Evolutionary conservation across 2,113 vertebrate species (phyloP), one percentile per base, ranked within the genome.

Genomic region (Salvelinus alpinus): DNA sequence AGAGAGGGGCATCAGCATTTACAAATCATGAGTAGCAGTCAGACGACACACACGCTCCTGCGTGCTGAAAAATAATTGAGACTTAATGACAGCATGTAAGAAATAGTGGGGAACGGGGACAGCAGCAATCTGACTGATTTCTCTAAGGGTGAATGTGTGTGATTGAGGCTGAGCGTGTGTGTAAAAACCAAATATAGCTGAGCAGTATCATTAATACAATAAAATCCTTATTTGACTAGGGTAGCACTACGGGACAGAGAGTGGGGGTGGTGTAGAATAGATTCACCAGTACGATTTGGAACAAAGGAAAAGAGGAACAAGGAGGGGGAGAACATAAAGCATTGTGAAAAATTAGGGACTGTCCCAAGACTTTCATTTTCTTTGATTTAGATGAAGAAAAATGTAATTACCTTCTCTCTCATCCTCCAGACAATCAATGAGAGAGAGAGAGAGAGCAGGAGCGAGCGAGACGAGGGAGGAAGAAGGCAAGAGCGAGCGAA

Each of bases 341-440:
- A 71, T 38, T 9, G 12, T 51, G 47, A 69, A 73, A 72, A 34
- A 34, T 16, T 20, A 47, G 34, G 71, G 66, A 78, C 54, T 12
- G 8, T 82, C 77, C 57, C 57, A 71, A 85, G 57, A 72, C 80
- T 44, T 76, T 78, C 70, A 76, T 82, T 78, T 78, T 73, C 70
- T 68, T 62, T 75, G n/a, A 78, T 64, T 59, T 70, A 59, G 75
- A 81, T 48, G 44, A 69, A 75, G 72, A 22, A 69, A 16, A 47
- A 60, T 59, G 79, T 75, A 71, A 80, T 82, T 82, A 75, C 74
- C 76, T 62, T 11, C 75, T 54, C 75, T 44, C 70, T 34, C 60
- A 25, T 76, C 62, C 60, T 48, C 34, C 62, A 20, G 65, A 75
- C 78, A 78, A 82, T 80, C 78, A 76, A 78, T 78, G 59, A 78